Base-by-base conservation (phyloP, 2,797 vertebrate species). In the Liparis tanakae region DNA sequence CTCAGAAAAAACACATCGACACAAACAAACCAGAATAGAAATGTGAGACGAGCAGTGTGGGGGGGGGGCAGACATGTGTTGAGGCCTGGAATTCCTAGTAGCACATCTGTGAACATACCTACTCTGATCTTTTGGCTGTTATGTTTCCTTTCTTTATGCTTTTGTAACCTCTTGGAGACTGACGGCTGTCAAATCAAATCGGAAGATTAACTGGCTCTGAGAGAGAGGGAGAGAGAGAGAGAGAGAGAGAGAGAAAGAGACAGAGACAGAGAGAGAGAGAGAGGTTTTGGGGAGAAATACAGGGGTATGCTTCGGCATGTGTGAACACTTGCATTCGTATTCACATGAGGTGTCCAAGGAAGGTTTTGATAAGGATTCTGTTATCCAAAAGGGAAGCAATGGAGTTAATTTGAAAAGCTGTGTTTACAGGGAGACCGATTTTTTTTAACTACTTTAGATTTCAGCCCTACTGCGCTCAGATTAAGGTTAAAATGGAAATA, bases 101-200 rank as follows among this genome's bases (percentile, higher is more conserved):
- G 37, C 60, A 46, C 13, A 18, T 25, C 14, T 20, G 33, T 37
- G 33, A 41, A 39, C 43, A 62, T 61, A 25, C 39, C 33, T 15
- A 67, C 37, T 62, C 53, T 65, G 60, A 87, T 77, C 51, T 55
- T 34, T 68, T 69, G 39, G 48, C 64, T 65, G 25, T 22, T 17
- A 12, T 61, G 63, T 72, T 59, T 79, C 67, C 15, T 48, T 67
- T 72, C 51, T 43, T 41, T 63, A 51, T 46, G n/a, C 1, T 7
- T 74, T 77, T 70, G 63, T 14, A 56, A 60, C 65, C 37, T 68
- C 44, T 78, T 10, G 7, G 20, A 75, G 69, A 80, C 81, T 76
- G 88, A 87, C 83, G 76, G 75, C 41, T 43, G 60, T 61, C 74
- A 83, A 80, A 74, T 86, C 70, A 85, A 86, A 85, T 82, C 63